phyloP scores from a whole-genome alignment of 2,113 vertebrate genomes.

The Ivindomyrus marchei region DNA sequence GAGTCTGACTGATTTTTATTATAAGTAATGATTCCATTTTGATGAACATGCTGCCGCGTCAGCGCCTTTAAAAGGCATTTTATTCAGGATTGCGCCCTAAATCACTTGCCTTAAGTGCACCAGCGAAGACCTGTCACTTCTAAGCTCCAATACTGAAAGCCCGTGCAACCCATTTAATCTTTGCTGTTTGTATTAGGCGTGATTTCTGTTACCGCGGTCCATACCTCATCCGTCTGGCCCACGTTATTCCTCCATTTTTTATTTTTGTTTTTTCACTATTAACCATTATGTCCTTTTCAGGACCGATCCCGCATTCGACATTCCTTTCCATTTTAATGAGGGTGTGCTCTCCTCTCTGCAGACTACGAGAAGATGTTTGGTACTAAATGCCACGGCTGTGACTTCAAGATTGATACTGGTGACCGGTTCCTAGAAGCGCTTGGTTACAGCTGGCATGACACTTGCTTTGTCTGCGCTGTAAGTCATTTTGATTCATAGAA shows the following conservation, averaged over 20 bases:
- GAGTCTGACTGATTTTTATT: conserved; percentile 40
- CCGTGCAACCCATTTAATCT: conserved; percentile 48
- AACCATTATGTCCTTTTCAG: conserved; percentile 17
- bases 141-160: conserved; percentile 42
- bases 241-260: conserved; percentile 22
- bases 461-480: conserved; percentile 97
- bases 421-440: conserved; percentile 96
- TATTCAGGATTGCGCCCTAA: conserved; percentile 36
- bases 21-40: conserved; percentile 53
- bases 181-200: conserved; percentile 43
- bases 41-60: conserved; percentile 61
- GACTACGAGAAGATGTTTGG: conserved; percentile 99
- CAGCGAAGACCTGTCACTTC: conserved; percentile 39
- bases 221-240: conserved; percentile 24
- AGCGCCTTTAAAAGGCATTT: conserved; percentile 46
- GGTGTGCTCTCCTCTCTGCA: conserved; percentile 40
- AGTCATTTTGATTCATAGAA: conserved; percentile 65
- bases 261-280: neutral
- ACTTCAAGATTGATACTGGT: conserved; percentile 98
- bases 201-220: conserved; percentile 54
- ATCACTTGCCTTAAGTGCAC: conserved; percentile 44
- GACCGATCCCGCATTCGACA: neutral
- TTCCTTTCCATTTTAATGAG: neutral
- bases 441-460: conserved; percentile 98
- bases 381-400: conserved; percentile 95